phyloP scores from a whole-genome alignment of 2,113 vertebrate genomes.

The Lycaon pictus region DNA sequence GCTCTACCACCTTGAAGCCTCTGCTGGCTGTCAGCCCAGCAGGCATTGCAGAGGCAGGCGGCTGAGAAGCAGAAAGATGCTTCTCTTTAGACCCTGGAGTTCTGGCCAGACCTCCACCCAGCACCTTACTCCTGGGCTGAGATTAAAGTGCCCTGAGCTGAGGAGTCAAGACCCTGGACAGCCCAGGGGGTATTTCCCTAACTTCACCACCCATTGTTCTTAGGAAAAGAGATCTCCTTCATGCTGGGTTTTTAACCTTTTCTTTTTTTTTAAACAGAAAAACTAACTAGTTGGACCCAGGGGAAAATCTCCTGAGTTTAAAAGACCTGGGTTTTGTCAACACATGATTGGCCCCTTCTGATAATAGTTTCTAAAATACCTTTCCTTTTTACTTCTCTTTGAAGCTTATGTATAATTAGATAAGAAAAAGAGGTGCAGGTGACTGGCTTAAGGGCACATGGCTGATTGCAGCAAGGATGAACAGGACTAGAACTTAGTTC shows the following conservation, averaged over 20 bases:
- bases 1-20: background rate
- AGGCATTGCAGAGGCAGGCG: background rate
- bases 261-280: background rate
- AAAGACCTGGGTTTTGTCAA: background rate
- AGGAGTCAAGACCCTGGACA: constrained; percentile 23
- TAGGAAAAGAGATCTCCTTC: background rate
- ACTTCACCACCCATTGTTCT: background rate
- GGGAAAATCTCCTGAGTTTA: background rate
- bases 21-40: background rate
- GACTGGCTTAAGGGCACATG: background rate
- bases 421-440: background rate
- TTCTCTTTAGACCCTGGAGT: background rate
- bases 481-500: background rate
- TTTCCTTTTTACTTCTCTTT: background rate
- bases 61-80: background rate
- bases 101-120: background rate
- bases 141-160: background rate
- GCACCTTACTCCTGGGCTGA: background rate
- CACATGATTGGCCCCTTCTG: background rate
- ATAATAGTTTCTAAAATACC: background rate
- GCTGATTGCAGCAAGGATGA: background rate
- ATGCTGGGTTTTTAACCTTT: background rate
- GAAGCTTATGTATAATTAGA: background rate
- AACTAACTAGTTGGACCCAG: background rate
- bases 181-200: background rate